Evolutionary conservation across 2,888 invertebrate genomes (phyloP).

Genomic region (Scrobipalpa atriplicella): DNA sequence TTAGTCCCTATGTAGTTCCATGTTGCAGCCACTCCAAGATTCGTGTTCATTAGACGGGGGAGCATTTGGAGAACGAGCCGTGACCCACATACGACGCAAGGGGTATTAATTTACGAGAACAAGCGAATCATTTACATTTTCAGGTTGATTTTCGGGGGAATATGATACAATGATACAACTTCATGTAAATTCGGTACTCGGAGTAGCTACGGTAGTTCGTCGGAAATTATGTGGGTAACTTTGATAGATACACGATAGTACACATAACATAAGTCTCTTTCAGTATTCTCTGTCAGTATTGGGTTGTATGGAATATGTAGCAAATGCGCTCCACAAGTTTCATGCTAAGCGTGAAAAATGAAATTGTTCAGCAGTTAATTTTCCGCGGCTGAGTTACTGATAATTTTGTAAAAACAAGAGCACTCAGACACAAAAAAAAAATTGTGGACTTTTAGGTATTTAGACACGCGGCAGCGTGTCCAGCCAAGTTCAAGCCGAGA

Average conservation of each 20-base stretch:
- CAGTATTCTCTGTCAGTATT: not conserved
- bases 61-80: constrained; percentile 54
- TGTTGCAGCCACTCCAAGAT: constrained; percentile 49
- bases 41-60: constrained; percentile 61
- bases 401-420: too few relatives aligned
- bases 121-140: constrained; percentile 12
- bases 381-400: too few relatives aligned
- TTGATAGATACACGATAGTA: not conserved
- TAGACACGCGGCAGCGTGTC: too few relatives aligned
- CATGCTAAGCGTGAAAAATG: too few relatives aligned
- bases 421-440: too few relatives aligned
- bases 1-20: too few relatives aligned
- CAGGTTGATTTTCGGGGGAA: not conserved
- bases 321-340: too few relatives aligned
- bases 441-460: too few relatives aligned
- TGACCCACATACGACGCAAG: constrained; percentile 52
- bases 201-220: not conserved
- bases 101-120: constrained; percentile 19
- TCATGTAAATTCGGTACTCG: not conserved
- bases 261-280: too few relatives aligned
- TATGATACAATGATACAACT: not conserved
- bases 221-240: not conserved
- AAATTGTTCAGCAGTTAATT: too few relatives aligned
- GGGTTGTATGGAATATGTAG: not conserved
- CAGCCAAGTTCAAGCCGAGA: too few relatives aligned